Percentiles rank a stretch among this genome's conserved stretches.
Evolutionary conservation across 2,113 vertebrate genomes (phyloP).

Genomic region (Cranoglanis bouderius): DNA sequence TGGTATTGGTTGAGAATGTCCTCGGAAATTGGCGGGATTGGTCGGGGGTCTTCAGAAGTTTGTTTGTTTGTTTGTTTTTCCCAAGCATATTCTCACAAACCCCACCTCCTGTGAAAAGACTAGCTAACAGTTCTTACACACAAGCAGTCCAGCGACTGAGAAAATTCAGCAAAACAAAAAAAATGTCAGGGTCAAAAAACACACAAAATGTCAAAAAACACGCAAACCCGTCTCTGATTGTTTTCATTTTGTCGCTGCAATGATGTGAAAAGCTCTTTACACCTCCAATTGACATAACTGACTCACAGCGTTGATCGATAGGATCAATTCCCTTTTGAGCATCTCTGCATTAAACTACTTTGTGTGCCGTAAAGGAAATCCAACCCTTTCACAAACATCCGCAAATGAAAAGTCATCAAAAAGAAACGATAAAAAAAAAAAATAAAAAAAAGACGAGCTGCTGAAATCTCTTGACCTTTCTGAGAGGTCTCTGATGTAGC

Average conservation of each 20-base stretch:
- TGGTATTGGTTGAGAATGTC: not conserved
- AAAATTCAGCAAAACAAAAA: not conserved
- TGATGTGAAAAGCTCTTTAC: not conserved
- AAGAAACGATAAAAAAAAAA: not conserved
- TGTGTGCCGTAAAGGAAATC: not conserved
- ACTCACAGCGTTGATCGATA: not conserved
- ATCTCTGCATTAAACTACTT: not conserved
- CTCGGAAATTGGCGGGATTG: not conserved
- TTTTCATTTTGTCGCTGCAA: not conserved
- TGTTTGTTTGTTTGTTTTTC: not conserved
- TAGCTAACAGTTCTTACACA: not conserved
- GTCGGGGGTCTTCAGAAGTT: not conserved
- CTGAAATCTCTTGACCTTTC: not conserved
- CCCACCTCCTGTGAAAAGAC: not conserved
- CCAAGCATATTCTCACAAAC: not conserved
- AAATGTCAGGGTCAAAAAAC: not conserved
- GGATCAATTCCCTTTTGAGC: not conserved
- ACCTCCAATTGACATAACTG: not conserved
- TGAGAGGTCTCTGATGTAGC: too few species aligned
- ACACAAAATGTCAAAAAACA: not conserved
- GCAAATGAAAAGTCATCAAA: not conserved
- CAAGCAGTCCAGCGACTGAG: not conserved
- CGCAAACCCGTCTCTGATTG: not conserved
- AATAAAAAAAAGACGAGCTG: not conserved
- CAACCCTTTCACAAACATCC: not conserved